phyloP scores from a whole-genome alignment of 2,113 vertebrate species.

The Cyphomyrus discorhynchus region DNA sequence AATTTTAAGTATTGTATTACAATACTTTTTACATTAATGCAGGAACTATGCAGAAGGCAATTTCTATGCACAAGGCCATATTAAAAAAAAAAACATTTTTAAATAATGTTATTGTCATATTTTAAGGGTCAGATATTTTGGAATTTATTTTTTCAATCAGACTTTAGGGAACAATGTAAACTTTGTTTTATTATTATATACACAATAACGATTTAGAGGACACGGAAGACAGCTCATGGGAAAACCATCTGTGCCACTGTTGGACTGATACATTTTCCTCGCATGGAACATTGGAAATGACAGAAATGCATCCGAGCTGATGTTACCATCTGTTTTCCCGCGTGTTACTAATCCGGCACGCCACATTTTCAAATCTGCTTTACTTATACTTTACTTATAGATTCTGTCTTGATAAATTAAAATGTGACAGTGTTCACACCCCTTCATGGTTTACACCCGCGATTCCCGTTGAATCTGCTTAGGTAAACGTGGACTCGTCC shows the following conservation, averaged over 20 bases:
- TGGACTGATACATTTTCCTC: neutral
- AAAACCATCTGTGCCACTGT: neutral
- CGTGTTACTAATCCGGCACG: neutral
- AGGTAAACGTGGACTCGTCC: neutral
- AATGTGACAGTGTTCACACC: neutral
- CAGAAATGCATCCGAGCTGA: neutral
- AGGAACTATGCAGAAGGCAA: neutral
- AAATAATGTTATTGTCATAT: neutral
- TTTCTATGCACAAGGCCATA: neutral
- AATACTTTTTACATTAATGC: neutral
- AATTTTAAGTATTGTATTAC: neutral
- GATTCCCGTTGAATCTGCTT: neutral
- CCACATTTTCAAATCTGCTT: neutral
- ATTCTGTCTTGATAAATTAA: neutral
- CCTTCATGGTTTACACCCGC: neutral
- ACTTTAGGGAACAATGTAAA: neutral
- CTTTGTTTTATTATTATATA: neutral
- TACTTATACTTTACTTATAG: neutral
- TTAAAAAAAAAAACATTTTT: neutral
- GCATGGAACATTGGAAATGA: neutral
- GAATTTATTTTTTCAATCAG: neutral
- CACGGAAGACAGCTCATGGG: neutral
- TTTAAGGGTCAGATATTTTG: neutral
- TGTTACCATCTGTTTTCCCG: neutral
- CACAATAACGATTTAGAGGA: neutral